Base-by-base conservation (phyloP, 2,113 vertebrate genomes). In the Phyllopteryx taeniolatus region DNA sequence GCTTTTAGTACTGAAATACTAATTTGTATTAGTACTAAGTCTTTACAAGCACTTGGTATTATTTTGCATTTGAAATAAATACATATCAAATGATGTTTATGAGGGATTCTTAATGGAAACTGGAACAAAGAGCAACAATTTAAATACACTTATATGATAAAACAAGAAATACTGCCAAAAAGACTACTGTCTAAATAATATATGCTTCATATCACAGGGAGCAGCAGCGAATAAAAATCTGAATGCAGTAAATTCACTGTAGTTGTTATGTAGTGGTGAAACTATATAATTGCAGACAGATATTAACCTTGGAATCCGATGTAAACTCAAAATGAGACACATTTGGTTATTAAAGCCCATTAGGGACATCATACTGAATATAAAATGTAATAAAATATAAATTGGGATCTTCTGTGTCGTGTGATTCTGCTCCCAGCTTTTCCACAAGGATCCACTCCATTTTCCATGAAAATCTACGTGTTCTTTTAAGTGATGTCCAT, bases 401-500 rank as follows among this genome's bases (percentile, higher is more conserved):
- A 65, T 49, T 61, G 54, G 57, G 72, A 74, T 53, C 22, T 20
- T 33, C 15, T 20, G 66, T 53, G 31, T 68, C 20, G 22, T 68
- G 72, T 19, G 54, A 56, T 19, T n/a, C 27, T 33, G 39, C 35
- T 54, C 20, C 51, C 51, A 69, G 66, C 33, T 68, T 78, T 20
- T 44, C 71, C 51, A 72, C n/a, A 59, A 46, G 51, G 12, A 61
- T 67, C 65, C 22, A 47, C 65, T 47, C 4, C 22, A 2, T 56
- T 49, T 35, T 56, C 53, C 63, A 46, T 77, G 19, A 72, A 83
- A 75, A 65, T 72, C 68, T 72, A 62, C 61, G 60, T 19, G 66
- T 70, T 49, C 63, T 78, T 75, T 76, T 22, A 44, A 62, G 68
- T 65, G 62, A 82, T 63, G 59, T 42, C 47, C 47, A 51, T 72